A percentile compares a stretch with the other conserved stretches of the same genome.
Conservation (phyloP, 2,797 vertebrate genomes). For the Rhabdophis nuchalis region DNA sequence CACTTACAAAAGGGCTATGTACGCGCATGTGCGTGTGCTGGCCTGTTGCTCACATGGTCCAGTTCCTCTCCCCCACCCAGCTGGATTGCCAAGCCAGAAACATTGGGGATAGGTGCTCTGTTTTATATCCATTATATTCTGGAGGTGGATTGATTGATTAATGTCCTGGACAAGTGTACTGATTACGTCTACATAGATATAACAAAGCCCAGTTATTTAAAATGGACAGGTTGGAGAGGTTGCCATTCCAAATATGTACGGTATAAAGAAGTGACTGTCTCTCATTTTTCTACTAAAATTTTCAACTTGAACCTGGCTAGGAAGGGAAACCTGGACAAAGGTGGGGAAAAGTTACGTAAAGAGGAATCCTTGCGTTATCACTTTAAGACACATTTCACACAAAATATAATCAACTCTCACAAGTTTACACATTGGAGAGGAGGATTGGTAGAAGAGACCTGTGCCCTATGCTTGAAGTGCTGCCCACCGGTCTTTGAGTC, state of each 20-base stretch:
- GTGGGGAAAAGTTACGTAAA: not conserved
- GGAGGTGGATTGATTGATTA: not conserved
- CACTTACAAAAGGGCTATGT: no score
- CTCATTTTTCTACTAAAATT: not conserved
- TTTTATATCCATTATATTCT: not conserved
- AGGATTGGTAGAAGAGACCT: not conserved
- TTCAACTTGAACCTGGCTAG: not conserved
- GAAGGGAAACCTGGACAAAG: no score
- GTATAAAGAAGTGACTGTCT: not conserved
- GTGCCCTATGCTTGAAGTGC: not conserved
- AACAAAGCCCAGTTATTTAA: not conserved
- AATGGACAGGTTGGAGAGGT: not conserved
- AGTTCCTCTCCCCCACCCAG: no score
- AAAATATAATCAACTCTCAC: not conserved
- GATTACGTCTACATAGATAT: not conserved
- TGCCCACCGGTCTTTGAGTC: not conserved
- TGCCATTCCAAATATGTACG: not conserved
- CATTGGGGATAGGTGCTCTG: no score
- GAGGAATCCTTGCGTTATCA: not conserved
- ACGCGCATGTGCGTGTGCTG: accelerated
- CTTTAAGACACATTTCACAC: not conserved
- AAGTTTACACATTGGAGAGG: not conserved
- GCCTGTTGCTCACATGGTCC: no score
- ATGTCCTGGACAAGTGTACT: not conserved
- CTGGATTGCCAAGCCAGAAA: no score